Base-by-base conservation (phyloP, 2,888 invertebrate species). In the Heliconius ethilla region DNA sequence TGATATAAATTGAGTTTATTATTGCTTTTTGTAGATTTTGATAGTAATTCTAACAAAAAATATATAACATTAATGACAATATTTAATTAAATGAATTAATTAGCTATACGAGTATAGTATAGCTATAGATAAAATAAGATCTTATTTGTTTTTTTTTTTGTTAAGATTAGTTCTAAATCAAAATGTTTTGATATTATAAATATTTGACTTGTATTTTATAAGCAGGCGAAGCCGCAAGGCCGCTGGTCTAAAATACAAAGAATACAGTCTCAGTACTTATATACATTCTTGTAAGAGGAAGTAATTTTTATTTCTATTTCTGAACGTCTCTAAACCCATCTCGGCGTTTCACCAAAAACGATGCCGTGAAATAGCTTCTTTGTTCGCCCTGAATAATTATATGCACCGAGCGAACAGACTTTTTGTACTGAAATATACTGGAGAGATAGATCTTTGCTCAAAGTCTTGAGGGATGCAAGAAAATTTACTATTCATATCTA, bases 311-410 rank as follows among this genome's bases (percentile, higher is more conserved):
- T 74, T 74, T 74, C 74, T 74, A 0, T 65, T 74, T 74, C 74
- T 74, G 70, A 75, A 70, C 67, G 62, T 78, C 72, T 76, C 55
- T 70, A 75, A 69, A 80, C 33, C 33, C 70, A 75, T 78, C 80
- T 77, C 76, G 33, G 29, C 74, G 63, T 74, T 65, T 74, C 67
- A 69, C 37, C 67, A 74, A 79, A 72, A 79, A 74, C 74, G 79
- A 29, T 76, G 79, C 78, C 55, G 74, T 70, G 74, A 74, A 79
- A 76, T 79, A 76, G 79, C 79, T 65, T 74, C 76, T 79, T 79
- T 79, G 79, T 79, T 79, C 79, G 69, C 27, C 67, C 79, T 73
- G 76, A 76, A 79, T 79, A 79, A 79, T 79, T 79, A 79, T 79
- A 76, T 79, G 76, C 79, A 79, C 76, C 76, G 76, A 76, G 79